These are phyloP conservation scores for Ectropis grisescens DNA, from an alignment of 1,140 invertebrate genomes.

Conservation along the genomic window DNA sequence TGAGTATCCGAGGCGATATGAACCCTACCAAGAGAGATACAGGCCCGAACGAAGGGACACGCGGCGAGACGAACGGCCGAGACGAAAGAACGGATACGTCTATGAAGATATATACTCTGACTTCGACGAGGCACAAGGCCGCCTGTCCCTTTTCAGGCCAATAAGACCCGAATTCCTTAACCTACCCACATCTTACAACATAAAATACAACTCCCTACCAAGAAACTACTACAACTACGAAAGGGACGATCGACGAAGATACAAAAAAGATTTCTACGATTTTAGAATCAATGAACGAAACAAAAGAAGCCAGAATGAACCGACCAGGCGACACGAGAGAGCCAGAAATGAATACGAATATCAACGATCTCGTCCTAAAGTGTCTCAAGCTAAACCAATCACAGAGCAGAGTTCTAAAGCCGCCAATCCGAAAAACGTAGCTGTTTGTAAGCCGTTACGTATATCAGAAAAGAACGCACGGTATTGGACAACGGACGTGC, in stretches of 20 bases:
- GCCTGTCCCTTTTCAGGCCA: slow-evolving; percentile 57
- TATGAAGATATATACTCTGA: slow-evolving; percentile 67
- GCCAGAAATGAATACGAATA: slow-evolving; percentile 17
- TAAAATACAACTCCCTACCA: slow-evolving; percentile 52
- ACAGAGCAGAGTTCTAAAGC: slow-evolving; percentile 9
- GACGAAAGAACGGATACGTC: slow-evolving; percentile 61
- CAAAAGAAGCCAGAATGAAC: no score
- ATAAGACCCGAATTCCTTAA: slow-evolving; percentile 65
- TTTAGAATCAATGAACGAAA: slow-evolving; percentile 37
- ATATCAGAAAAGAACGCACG: slow-evolving; percentile 41
- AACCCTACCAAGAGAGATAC: slow-evolving; percentile 14
- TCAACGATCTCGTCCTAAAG: slow-evolving; percentile 5
- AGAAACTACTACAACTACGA: slow-evolving; percentile 46
- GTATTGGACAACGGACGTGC: slow-evolving; percentile 53
- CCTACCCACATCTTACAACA: slow-evolving; percentile 42
- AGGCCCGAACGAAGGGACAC: slow-evolving; percentile 16
- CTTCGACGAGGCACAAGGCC: slow-evolving; percentile 56
- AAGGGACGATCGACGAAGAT: slow-evolving; percentile 23
- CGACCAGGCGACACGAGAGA: slow-evolving; percentile 23
- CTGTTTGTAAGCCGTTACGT: slow-evolving; percentile 49
- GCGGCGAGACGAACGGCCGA: slow-evolving; percentile 23
- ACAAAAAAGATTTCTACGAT: slow-evolving; percentile 58
- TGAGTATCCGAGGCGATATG: slow-evolving; percentile 22
- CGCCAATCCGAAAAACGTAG: slow-evolving; percentile 38
- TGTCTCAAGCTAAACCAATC: slow-evolving; percentile 1